A percentile compares a stretch with the other conserved stretches of the same genome.
Conservation (phyloP, 2,888 invertebrate species). For the Zhuqinia jingwanae region DNA sequence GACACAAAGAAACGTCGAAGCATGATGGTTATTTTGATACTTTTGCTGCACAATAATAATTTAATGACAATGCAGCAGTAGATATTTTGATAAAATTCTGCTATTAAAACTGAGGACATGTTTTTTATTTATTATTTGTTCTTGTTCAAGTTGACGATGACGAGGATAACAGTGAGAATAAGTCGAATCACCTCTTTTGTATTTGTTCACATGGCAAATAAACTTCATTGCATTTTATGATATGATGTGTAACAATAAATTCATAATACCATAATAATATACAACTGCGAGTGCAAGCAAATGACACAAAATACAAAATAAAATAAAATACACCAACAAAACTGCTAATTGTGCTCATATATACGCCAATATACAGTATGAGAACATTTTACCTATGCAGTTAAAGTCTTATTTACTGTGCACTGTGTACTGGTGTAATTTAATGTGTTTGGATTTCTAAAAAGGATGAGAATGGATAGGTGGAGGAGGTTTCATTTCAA, state of each 20-base stretch:
- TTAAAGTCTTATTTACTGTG: not conserved
- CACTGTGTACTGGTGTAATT: not conserved
- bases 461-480: conserved; percentile 4
- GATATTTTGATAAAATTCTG: not conserved
- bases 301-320: no score
- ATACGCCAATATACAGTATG: not conserved
- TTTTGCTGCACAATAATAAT: not conserved
- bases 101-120: conserved; percentile 45
- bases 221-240: conserved; percentile 22
- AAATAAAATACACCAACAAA: no score
- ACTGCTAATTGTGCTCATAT: no score
- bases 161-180: not conserved
- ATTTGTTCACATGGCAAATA: not conserved
- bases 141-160: conserved; percentile 29
- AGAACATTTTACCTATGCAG: not conserved
- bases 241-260: conserved; percentile 12
- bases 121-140: conserved; percentile 40
- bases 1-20: conserved; percentile 42
- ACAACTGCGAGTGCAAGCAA: conserved; percentile 14
- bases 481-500: conserved; percentile 36
- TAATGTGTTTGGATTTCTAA: not conserved
- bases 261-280: no score
- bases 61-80: not conserved
- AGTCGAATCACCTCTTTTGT: conserved; percentile 19
- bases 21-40: not conserved